Percentiles rank a stretch among this genome's conserved stretches.
These are phyloP conservation scores for Nudaria mundana DNA, from an alignment of 2,888 invertebrate genomes.

Conservation along the genomic window DNA sequence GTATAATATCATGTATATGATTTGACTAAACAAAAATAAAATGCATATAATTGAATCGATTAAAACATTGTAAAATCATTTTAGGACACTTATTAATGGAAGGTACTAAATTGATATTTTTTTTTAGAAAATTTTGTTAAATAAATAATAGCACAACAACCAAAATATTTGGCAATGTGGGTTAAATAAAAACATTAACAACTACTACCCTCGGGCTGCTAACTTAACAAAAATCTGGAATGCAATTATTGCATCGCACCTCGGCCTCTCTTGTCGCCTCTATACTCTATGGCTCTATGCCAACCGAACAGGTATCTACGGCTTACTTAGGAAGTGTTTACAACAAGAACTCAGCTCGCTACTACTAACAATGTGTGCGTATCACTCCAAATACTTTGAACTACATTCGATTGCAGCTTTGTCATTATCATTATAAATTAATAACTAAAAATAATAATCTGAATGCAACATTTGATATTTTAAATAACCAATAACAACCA, in stretches of 20 bases:
- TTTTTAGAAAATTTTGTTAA: constrained; percentile 58
- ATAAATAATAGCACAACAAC: constrained; percentile 80
- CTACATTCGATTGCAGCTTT: constrained; percentile 74
- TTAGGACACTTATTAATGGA: constrained; percentile 72
- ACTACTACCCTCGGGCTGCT: constrained; percentile 70
- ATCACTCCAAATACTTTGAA: constrained; percentile 74
- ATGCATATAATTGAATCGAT: constrained; percentile 80
- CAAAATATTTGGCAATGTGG: constrained; percentile 78
- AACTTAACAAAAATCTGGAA: constrained; percentile 78
- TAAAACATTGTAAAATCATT: constrained; percentile 73
- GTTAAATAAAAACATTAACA: constrained; percentile 72
- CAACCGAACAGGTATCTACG: too few relatives aligned
- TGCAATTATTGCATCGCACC: constrained; percentile 81
- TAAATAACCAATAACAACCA: constrained; percentile 74
- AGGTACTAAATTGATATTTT: constrained; percentile 77
- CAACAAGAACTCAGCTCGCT: too few relatives aligned
- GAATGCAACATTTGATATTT: constrained; percentile 74
- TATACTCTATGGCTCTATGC: too few relatives aligned
- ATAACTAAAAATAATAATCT: constrained; percentile 74
- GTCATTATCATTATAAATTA: constrained; percentile 56
- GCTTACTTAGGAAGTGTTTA: too few relatives aligned
- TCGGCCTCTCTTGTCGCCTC: constrained; percentile 49
- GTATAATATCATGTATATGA: constrained; percentile 77
- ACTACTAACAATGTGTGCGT: constrained; percentile 73
- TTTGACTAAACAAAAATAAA: constrained; percentile 79